phyloP scores from a whole-genome alignment of 2,113 vertebrate species.

The Cheirogaleus medius region DNA sequence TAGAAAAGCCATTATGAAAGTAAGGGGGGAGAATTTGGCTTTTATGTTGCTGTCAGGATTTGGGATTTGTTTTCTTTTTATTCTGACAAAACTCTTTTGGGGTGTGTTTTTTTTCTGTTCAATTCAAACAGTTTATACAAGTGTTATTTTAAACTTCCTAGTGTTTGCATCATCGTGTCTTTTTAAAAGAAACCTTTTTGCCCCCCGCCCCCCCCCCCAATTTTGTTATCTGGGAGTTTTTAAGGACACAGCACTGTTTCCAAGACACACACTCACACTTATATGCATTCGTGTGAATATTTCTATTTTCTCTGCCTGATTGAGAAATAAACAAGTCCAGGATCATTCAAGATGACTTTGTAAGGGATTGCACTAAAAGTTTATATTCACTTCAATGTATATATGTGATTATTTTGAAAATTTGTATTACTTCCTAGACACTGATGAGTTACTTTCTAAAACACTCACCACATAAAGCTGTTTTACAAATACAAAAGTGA shows the following conservation, averaged over 20 bases:
- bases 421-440: neutral
- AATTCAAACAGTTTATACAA: slow-evolving; percentile 78
- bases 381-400: neutral
- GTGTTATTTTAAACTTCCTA: slow-evolving; percentile 79
- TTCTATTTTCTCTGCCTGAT: neutral
- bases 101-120: slow-evolving; percentile 66
- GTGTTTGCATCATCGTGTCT: slow-evolving; percentile 77
- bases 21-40: slow-evolving; percentile 77
- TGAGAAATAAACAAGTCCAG: slow-evolving; percentile 17
- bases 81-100: slow-evolving; percentile 82
- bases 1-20: slow-evolving; percentile 81
- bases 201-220: neutral
- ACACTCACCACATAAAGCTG: neutral
- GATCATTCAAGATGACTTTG: neutral
- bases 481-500: neutral
- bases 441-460: neutral
- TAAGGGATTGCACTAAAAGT: neutral
- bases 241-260: slow-evolving; percentile 68
- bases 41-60: slow-evolving; percentile 84
- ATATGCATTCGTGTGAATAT: neutral
- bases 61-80: slow-evolving; percentile 83
- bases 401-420: neutral
- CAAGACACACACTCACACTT: neutral
- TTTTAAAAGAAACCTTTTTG: slow-evolving; percentile 70
- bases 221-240: slow-evolving; percentile 73